Percentiles rank a stretch among this genome's conserved stretches.
Evolutionary conservation across 2,797 vertebrate species (phyloP).

Genomic region (Acanthurus leucopareius): DNA sequence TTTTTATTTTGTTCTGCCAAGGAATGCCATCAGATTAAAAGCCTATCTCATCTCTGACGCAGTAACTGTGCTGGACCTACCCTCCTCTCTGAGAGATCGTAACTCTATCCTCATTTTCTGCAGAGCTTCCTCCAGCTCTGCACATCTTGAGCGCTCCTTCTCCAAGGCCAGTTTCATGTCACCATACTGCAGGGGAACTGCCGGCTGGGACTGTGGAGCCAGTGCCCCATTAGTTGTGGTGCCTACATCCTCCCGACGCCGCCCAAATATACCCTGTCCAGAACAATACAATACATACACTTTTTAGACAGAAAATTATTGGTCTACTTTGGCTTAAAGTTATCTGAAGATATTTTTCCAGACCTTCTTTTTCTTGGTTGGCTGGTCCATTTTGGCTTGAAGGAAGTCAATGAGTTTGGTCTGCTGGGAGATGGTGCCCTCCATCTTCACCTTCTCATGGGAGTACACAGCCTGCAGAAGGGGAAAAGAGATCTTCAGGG

Average conservation of each 20-base stretch:
- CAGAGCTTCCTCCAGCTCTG: constrained; percentile 96
- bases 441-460: constrained; percentile 99
- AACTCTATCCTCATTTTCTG: constrained; percentile 99
- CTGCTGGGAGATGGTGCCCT: constrained; percentile 98
- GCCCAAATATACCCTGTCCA: constrained; percentile 96
- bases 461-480: constrained; percentile 94
- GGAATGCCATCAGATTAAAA: constrained; percentile 2
- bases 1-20: background rate
- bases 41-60: background rate
- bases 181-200: constrained; percentile 94
- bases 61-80: constrained; percentile 75
- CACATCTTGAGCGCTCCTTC: constrained; percentile 95
- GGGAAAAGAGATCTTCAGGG: constrained; percentile 51
- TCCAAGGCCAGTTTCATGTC: constrained; percentile 98
- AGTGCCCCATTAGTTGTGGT: constrained; percentile 88
- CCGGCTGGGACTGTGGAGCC: constrained; percentile 70
- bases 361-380: constrained; percentile 99
- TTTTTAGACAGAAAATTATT: constrained; percentile 19
- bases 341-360: constrained; percentile 27
- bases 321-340: constrained; percentile 8
- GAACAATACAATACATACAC: background rate
- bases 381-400: constrained; percentile 99
- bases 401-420: constrained; percentile 99
- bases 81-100: constrained; percentile 95
- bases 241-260: constrained; percentile 95